Conservation (phyloP, 2,797 vertebrate species). For the Gastrophryne carolinensis region DNA sequence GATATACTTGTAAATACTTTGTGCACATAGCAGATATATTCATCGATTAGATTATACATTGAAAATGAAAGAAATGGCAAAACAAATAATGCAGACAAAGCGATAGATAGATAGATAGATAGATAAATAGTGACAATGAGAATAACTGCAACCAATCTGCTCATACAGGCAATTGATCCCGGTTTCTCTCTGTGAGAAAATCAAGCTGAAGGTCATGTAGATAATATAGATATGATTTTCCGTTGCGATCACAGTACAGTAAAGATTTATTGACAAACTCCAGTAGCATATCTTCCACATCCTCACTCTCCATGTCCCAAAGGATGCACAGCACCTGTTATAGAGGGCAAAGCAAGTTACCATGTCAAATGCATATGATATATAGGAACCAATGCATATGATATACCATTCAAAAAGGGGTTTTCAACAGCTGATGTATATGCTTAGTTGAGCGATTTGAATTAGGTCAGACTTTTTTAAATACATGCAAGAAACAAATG, state of each 20-base stretch:
- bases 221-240: slow-evolving; percentile 86
- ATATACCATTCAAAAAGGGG: too few relatives aligned
- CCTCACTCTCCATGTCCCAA: slow-evolving; percentile 91
- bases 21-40: too few relatives aligned
- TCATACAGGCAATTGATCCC: slow-evolving; percentile 78
- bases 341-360: slow-evolving; percentile 3
- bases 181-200: slow-evolving; percentile 93
- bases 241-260: slow-evolving; percentile 86
- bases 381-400: too few relatives aligned
- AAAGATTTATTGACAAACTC: slow-evolving; percentile 96
- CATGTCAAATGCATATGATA: neutral
- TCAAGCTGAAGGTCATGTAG: slow-evolving; percentile 96
- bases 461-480: too few relatives aligned
- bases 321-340: slow-evolving; percentile 89
- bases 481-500: too few relatives aligned
- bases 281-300: slow-evolving; percentile 92
- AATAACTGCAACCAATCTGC: neutral
- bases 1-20: too few relatives aligned
- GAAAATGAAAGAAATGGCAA: too few relatives aligned
- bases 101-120: too few relatives aligned
- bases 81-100: too few relatives aligned
- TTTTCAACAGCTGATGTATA: too few relatives aligned
- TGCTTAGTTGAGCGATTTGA: too few relatives aligned
- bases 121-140: neutral
- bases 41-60: too few relatives aligned